Evolutionary conservation across 2,113 vertebrate genomes (phyloP), one percentile per base, ranked within the genome.

Genomic region (Indicator indicator): DNA sequence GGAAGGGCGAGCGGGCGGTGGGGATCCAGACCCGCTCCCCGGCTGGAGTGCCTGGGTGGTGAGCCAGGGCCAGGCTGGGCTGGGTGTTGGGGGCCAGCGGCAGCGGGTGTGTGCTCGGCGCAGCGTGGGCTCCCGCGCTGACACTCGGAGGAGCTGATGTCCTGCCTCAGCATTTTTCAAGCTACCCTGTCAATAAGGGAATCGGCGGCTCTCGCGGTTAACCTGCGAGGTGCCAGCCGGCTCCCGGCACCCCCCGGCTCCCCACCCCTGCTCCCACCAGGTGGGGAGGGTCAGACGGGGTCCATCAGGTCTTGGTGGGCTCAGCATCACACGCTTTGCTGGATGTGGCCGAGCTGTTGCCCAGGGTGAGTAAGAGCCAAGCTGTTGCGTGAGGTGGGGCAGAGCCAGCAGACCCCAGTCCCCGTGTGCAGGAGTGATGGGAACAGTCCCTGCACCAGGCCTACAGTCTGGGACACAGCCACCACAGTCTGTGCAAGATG

Each of bases 141-240:
- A 62, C 83, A 60, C 89, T 58, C 68, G 9, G 58, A 63, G 69
- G 30, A 76, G 68, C 48, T 9, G 14, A 88, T 27, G 89, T 38
- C 92, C 92, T 94, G 90, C 94, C 94, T 96, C 95, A 94, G 91
- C 52, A 9, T 65, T 92, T 94, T 84, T 69, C 90, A 82, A 14
- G 82, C 94, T 27, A 6, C 68, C 94, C 93, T 85, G 94, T 85
- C 92, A 89, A 82, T 80, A 93, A 87, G 94, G 79, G 89, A 89
- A 70, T 38, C 52, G 24, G 86, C 71, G 3, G 76, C 89, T 78
- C 80, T 24, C 36, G 5, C 32, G 10, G 84, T 73, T 88, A 94
- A 80, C 93, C 94, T 95, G 90, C 69, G 55, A 80, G 95, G 36
- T 89, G 89, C 93, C 73, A 83, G 83, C 73, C 13, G 5, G 65